Evolutionary conservation across 2,888 invertebrate genomes (phyloP), one percentile per base, ranked within the genome.

Genomic region (Hydroisotoma schaefferi): DNA sequence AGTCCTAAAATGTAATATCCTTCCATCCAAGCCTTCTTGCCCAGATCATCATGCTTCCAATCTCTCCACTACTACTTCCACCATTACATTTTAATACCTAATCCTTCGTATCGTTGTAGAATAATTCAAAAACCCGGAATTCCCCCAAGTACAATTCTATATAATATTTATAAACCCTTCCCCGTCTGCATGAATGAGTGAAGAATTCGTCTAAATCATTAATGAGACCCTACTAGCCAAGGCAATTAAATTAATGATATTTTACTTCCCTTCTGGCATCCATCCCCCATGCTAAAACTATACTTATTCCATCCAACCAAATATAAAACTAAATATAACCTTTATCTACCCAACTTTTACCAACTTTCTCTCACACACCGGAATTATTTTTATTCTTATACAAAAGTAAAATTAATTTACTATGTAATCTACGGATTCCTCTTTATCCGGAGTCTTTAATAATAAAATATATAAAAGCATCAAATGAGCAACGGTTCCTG

Each of bases 211-310:
- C 23, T 22, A 23, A 46, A 46, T 46, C 46, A 23, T 46, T 46
- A 22, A 46, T 46, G 46, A 46, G 46, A 25, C 18, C 22, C 46
- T 15, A 33, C 8, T 15, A 46, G 20, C 18, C 22, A 12, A 46
- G 46, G 46, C 46, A 46, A 46, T 46, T 46, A 46, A 46, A 46
- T 46, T 46, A 46, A 46, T 46, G 40, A 40, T 40, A 40, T 40
- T 40, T 40, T 40, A 40, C 40, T 40, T 40, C 40, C 40, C 40
- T 40, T 40, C 40, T 40, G 40, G 40, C 40, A 40, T 40, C n/a
- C n/a, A n/a, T n/a, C n/a, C n/a, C n/a, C n/a, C n/a, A n/a, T n/a
- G n/a, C n/a, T n/a, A n/a, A n/a, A n/a, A n/a, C n/a, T n/a, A n/a
- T n/a, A n/a, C n/a, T n/a, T n/a, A n/a, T n/a, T n/a, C n/a, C n/a